Evolutionary conservation across 2,888 invertebrate genomes (phyloP).

Genomic region (Ypsolopha scabrella): DNA sequence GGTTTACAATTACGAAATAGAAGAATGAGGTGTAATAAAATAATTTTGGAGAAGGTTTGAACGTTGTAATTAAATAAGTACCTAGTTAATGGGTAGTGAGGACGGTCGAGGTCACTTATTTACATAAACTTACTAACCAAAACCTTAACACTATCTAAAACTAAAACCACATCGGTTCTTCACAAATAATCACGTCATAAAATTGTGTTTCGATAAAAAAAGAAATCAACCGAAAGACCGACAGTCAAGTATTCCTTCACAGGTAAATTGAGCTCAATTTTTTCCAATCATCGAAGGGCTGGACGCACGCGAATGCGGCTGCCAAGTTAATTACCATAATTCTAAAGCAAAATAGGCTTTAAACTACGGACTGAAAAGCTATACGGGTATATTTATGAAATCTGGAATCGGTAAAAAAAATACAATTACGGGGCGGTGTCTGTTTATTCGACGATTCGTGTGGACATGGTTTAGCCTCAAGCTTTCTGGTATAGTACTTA

Average conservation of each 20-base stretch:
- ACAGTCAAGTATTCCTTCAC: conserved; percentile 23
- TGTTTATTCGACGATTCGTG: conserved; percentile 12
- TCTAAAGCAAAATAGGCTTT: too few relatives aligned
- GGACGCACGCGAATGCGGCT: conserved; percentile 9
- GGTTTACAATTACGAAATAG: not conserved
- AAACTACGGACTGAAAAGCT: too few relatives aligned
- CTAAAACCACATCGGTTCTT: too few relatives aligned
- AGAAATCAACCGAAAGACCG: not conserved
- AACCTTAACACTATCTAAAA: too few relatives aligned
- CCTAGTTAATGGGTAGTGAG: too few relatives aligned
- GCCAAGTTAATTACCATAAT: not conserved
- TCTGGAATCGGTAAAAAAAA: conserved; percentile 7
- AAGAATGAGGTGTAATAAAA: not conserved
- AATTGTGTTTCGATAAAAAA: too few relatives aligned
- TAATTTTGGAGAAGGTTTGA: too few relatives aligned
- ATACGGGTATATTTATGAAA: too few relatives aligned
- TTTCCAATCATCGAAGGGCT: conserved; percentile 32
- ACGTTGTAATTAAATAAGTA: too few relatives aligned
- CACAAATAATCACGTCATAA: too few relatives aligned
- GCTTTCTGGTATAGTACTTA: conserved; percentile 8
- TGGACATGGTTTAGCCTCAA: conserved; percentile 9
- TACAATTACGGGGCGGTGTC: conserved; percentile 29
- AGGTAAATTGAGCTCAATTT: conserved; percentile 47
- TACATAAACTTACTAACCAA: too few relatives aligned
- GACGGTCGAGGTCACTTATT: too few relatives aligned